Percentiles rank a stretch among this genome's conserved stretches.
These are phyloP conservation scores for Amiota communis DNA, from an alignment of 2,888 invertebrate species.

Conservation along the genomic window DNA sequence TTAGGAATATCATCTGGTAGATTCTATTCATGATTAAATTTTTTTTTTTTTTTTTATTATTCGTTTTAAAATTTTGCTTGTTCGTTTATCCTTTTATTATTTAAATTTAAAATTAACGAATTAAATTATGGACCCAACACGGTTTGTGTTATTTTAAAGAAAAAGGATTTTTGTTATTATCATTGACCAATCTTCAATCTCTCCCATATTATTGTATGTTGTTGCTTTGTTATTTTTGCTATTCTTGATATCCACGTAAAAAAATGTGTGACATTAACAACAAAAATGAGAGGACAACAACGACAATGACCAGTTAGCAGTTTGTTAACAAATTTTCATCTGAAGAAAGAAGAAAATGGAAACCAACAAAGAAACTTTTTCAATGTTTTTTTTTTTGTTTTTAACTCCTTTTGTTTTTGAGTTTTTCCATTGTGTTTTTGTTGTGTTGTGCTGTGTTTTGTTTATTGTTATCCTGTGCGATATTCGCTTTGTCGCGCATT, in stretches of 20 bases:
- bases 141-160: conserved; percentile 19
- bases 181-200: not conserved
- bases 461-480: conserved; percentile 14
- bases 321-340: conserved; percentile 58
- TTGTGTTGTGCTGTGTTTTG: conserved; percentile 27
- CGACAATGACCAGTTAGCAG: conserved; percentile 28
- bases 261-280: conserved; percentile 37
- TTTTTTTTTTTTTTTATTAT: not conserved
- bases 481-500: conserved; percentile 4
- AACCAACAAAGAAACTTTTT: conserved; percentile 52
- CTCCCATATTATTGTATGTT: not conserved
- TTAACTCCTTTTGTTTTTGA: conserved; percentile 14
- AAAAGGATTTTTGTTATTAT: not conserved
- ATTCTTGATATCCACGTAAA: conserved; percentile 31
- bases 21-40: no score
- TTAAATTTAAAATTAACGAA: conserved; percentile 63
- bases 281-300: conserved; percentile 34
- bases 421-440: conserved; percentile 18
- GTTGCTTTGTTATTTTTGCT: conserved; percentile 2
- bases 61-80: not conserved
- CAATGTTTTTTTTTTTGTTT: conserved; percentile 22
- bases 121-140: conserved; percentile 52
- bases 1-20: no score
- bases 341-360: conserved; percentile 19
- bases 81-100: conserved; percentile 50